Percentiles rank a stretch among this genome's conserved stretches.
Evolutionary conservation across 1,140 invertebrate species (phyloP).

Genomic region (Euura lappo): DNA sequence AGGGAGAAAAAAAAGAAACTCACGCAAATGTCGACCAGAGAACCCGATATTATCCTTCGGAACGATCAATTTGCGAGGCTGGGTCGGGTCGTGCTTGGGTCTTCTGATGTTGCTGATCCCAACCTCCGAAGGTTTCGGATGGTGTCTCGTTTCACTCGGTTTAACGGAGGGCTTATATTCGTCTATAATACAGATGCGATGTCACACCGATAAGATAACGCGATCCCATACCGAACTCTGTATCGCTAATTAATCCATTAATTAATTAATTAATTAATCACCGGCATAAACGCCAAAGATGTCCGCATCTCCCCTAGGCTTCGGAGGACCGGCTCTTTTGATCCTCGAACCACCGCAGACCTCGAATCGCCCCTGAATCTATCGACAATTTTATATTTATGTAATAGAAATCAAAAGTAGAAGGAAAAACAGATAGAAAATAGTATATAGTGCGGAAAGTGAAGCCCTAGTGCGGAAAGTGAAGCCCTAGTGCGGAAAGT

Average conservation of each 20-base stretch:
- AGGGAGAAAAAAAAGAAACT: conserved; percentile 6
- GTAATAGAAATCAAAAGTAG: too few species aligned
- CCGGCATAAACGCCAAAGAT: conserved; percentile 5
- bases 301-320: neutral
- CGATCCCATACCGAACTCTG: too few species aligned
- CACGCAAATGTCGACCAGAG: conserved; percentile 23
- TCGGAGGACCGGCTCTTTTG: neutral
- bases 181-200: neutral
- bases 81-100: conserved; percentile 20
- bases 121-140: conserved; percentile 15
- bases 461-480: too few species aligned
- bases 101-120: conserved; percentile 32
- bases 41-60: conserved; percentile 28
- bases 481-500: too few species aligned
- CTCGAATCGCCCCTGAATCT: conserved; percentile 5
- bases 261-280: neutral
- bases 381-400: neutral
- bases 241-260: too few species aligned
- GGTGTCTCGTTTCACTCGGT: neutral
- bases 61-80: conserved; percentile 28
- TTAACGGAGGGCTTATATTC: neutral
- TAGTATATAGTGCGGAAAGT: too few species aligned
- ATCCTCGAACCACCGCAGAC: neutral
- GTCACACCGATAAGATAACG: too few species aligned
- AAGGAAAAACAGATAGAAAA: too few species aligned